Conservation (phyloP, 2,797 vertebrate species). For the Mormyrus hasselquistii region DNA sequence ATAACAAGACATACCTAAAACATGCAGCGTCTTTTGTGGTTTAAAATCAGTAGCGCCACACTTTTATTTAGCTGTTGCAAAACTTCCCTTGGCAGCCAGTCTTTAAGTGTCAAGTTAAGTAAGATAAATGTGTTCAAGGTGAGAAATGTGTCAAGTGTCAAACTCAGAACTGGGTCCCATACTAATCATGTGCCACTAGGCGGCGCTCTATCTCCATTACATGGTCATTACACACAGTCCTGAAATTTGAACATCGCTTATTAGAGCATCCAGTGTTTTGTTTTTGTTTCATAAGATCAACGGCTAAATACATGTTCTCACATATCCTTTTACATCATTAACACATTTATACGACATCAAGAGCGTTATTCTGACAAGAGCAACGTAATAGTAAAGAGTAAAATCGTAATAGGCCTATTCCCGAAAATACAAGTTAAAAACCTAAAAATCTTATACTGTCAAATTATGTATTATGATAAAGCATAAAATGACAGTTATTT, state of each 20-base stretch:
- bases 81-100: not conserved
- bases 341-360: not conserved
- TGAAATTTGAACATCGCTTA: not conserved
- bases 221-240: not conserved
- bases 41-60: not conserved
- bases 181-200: slow-evolving; percentile 37
- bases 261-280: not conserved
- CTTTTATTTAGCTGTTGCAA: not conserved
- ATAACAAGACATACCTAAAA: not conserved
- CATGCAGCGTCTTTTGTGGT: not conserved
- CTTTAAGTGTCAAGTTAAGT: not conserved
- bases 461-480: not conserved
- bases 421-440: not conserved
- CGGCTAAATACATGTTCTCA: not conserved
- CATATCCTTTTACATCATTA: not conserved
- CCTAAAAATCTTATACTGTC: not conserved
- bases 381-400: not conserved
- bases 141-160: not conserved
- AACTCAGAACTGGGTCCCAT: not conserved
- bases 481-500: not conserved
- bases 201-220: slow-evolving; percentile 37
- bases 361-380: not conserved
- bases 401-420: not conserved
- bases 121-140: not conserved
- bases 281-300: not conserved